Conservation (phyloP, 2,888 invertebrate genomes). For the Chymomyza procnemis region DNA sequence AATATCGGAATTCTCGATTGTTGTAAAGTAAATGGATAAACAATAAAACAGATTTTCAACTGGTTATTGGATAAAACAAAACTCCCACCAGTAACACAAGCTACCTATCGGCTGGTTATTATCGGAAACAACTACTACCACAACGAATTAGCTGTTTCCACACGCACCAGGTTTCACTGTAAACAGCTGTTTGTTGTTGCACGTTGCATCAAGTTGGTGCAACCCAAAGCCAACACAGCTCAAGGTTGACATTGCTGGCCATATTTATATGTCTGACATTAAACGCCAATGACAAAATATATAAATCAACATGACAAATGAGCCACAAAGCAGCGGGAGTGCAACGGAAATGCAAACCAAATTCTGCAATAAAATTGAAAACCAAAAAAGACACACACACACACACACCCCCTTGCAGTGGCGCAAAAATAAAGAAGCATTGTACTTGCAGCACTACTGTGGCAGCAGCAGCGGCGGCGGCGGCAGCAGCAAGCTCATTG, state of each 20-base stretch:
- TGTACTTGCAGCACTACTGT: slow-evolving; percentile 48
- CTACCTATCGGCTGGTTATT: not conserved
- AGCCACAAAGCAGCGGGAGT: slow-evolving; percentile 13
- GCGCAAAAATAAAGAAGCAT: slow-evolving; percentile 19
- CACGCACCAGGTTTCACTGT: not conserved
- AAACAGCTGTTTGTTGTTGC: not conserved
- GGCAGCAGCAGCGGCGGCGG: slow-evolving; percentile 3
- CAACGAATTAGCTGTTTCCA: not conserved
- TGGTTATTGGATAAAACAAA: too few species aligned
- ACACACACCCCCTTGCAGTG: not conserved
- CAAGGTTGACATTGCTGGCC: not conserved
- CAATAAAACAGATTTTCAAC: too few species aligned
- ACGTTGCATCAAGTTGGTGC: not conserved
- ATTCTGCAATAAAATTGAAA: slow-evolving; percentile 53
- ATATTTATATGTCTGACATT: slow-evolving; percentile 55
- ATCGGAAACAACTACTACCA: not conserved
- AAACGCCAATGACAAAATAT: slow-evolving; percentile 69
- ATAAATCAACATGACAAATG: slow-evolving; percentile 72
- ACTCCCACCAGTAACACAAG: not conserved
- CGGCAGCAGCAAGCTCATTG: slow-evolving; percentile 50
- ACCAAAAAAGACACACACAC: slow-evolving; percentile 12
- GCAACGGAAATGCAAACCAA: slow-evolving; percentile 33
- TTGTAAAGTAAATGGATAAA: too few species aligned
- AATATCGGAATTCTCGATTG: too few species aligned
- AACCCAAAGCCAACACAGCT: not conserved